phyloP scores from a whole-genome alignment of 2,113 vertebrate species.

The Chauna torquata region DNA sequence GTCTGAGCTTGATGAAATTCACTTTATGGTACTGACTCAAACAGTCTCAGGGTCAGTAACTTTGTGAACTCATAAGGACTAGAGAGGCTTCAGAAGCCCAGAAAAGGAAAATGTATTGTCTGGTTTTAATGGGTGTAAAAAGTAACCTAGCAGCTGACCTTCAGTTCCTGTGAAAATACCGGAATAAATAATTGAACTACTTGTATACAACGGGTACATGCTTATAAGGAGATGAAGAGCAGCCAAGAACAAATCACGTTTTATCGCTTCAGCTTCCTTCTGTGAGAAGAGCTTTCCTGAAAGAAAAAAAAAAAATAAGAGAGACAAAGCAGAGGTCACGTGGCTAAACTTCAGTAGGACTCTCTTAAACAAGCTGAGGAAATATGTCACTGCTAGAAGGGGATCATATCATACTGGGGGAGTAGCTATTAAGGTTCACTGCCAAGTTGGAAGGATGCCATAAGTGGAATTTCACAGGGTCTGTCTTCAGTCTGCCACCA shows the following conservation, averaged over 20 bases:
- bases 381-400: slow-evolving; percentile 38
- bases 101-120: slow-evolving; percentile 24
- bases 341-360: slow-evolving; percentile 30
- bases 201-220: not conserved
- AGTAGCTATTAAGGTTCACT: slow-evolving; percentile 49
- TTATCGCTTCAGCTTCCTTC: slow-evolving; percentile 5
- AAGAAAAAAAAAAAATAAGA: not conserved
- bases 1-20: slow-evolving; percentile 39
- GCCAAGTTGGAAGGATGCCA: slow-evolving; percentile 31
- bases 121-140: slow-evolving; percentile 48
- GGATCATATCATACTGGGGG: slow-evolving; percentile 26
- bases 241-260: not conserved
- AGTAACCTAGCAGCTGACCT: slow-evolving; percentile 46
- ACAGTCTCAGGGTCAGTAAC: slow-evolving; percentile 45
- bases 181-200: slow-evolving; percentile 61
- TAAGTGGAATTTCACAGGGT: slow-evolving; percentile 59
- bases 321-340: not conserved
- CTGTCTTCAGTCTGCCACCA: slow-evolving; percentile 50
- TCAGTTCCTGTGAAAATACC: slow-evolving; percentile 34
- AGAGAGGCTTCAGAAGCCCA: not conserved
- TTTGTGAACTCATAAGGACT: slow-evolving; percentile 54
- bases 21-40: slow-evolving; percentile 14
- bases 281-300: slow-evolving; percentile 9
- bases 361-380: slow-evolving; percentile 47
- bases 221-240: slow-evolving; percentile 36